A percentile compares a stretch with the other conserved stretches of the same genome.
Evolutionary conservation across 2,113 vertebrate genomes (phyloP).

Genomic region (Urocolius indicus): DNA sequence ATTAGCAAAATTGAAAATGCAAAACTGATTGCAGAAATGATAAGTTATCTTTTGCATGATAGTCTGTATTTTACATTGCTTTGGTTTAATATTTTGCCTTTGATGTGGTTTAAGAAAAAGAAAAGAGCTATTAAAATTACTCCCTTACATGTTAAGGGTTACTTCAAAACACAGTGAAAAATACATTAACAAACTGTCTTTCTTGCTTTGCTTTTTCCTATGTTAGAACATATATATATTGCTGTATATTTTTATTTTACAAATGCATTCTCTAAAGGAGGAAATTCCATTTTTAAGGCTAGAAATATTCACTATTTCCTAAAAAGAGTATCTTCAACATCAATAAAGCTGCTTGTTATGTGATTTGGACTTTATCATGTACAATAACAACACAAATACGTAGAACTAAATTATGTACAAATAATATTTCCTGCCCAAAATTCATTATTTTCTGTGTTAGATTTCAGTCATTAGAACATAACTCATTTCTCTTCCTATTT

Average conservation of each 20-base stretch:
- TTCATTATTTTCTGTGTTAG: background rate
- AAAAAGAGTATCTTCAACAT: background rate
- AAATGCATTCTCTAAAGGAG: background rate
- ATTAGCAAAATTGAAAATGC: background rate
- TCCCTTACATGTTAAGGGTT: background rate
- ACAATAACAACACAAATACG: background rate
- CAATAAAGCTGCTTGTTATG: background rate
- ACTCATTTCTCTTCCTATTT: background rate
- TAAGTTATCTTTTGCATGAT: background rate
- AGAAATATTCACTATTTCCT: constrained; percentile 1
- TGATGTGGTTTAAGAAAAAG: background rate
- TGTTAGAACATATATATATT: background rate
- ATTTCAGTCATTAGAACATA: background rate
- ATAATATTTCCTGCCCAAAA: background rate
- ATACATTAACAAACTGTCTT: background rate
- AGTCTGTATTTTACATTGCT: background rate
- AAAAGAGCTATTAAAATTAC: background rate
- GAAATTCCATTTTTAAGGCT: background rate
- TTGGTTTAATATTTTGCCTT: background rate
- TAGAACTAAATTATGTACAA: background rate
- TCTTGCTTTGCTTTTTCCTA: background rate
- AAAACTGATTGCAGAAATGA: background rate
- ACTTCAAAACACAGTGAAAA: background rate
- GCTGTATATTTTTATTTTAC: background rate
- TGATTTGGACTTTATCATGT: background rate